Evolutionary conservation across 2,888 invertebrate species (phyloP), one percentile per base, ranked within the genome.

Genomic region (Fragum whitleyi): DNA sequence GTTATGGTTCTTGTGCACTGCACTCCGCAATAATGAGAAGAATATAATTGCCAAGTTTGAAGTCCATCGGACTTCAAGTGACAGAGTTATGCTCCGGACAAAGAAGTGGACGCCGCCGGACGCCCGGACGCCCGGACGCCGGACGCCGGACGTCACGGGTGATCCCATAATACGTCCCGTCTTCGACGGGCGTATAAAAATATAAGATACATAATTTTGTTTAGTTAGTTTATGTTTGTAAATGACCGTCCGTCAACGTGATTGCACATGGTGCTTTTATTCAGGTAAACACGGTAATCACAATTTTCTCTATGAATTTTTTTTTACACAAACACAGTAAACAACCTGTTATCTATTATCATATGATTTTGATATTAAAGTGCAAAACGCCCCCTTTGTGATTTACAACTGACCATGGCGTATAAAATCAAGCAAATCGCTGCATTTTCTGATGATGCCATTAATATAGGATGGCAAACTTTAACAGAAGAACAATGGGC

Each of bases 361-460:
- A 62, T 28, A 62, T 28, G 62, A 21, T 21, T 62, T 47, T 16
- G 16, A 47, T 47, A 47, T 47, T 47, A 47, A 47, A 47, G 47
- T 47, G 47, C 47, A 47, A 47, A 47, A 47, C 47, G 47, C 47
- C 47, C 21, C 6, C 21, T 28, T 36, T n/a, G 21, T 26, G 23
- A 62, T 21, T 28, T 62, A n/a, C 2, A 62, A 26, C 21, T 26
- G 11, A 62, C 21, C 2, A 67, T 67, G 67, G 67, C 39, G 28
- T 2, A 42, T 67, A 19, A n/a, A 67, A 67, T 67, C 3, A 67
- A 67, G 32, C 3, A n/a, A 42, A 26, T 67, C n/a, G 28, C 67
- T 32, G 32, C 19, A 67, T 67, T 67, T 67, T 67, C 67, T 39
- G 26, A 67, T 23, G 67, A 67, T 42, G 67, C 67, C 19, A 67